Conservation (phyloP, 37 sponge, comb jelly and placozoan species). For the Aplysina aerophoba region DNA sequence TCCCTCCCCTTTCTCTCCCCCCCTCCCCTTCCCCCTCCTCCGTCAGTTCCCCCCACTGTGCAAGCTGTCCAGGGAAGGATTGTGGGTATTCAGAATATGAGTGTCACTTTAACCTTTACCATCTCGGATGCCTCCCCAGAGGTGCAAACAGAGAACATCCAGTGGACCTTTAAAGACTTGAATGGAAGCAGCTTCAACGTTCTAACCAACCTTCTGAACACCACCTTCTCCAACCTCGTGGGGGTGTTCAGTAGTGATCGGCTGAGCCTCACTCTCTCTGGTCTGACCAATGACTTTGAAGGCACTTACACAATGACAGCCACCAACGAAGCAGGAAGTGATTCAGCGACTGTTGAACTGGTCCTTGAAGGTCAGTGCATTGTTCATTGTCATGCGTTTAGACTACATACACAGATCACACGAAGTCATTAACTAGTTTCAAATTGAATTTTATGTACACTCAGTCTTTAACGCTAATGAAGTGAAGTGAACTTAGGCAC, state of each 20-base stretch:
- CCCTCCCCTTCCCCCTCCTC: background rate
- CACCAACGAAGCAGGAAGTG: conserved; percentile 62
- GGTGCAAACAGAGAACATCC: conserved; percentile 27
- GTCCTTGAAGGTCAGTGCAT: conserved; percentile 56
- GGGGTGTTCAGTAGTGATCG: background rate
- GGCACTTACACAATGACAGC: conserved; percentile 71
- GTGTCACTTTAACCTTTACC: conserved; percentile 32
- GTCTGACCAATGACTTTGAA: conserved; percentile 47
- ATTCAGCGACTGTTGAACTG: conserved; percentile 31
- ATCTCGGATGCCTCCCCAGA: conserved; percentile 59
- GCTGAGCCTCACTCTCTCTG: background rate
- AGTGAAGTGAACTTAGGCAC: no score
- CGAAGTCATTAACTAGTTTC: no score
- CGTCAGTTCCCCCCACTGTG: conserved; percentile 67
- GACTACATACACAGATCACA: no score
- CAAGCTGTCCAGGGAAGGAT: conserved; percentile 18
- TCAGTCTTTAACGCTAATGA: no score
- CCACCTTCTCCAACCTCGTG: background rate
- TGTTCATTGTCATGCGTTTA: no score
- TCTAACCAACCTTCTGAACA: no score
- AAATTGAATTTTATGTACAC: no score
- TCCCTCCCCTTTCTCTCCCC: background rate
- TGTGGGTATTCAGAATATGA: conserved; percentile 25
- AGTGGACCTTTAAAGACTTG: conserved; percentile 51
- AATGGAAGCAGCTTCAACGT: background rate